A percentile compares a stretch with the other conserved stretches of the same genome.
Evolutionary conservation across 2,888 invertebrate species (phyloP).

Genomic region (Ommatoiulus sabulosus): DNA sequence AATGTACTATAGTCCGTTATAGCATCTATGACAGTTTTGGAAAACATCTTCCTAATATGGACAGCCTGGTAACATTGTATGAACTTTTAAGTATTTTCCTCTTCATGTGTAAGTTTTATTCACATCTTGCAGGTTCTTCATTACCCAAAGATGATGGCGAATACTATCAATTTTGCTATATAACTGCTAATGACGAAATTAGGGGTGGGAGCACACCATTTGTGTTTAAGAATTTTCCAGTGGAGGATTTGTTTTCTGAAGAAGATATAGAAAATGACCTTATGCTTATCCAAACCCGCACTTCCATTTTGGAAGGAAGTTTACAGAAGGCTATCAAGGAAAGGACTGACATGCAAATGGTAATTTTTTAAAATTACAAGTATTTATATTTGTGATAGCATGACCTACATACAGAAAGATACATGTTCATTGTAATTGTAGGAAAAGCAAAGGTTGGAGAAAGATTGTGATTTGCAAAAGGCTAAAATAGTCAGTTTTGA

Average conservation of each 20-base stretch:
- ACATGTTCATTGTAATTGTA: neutral
- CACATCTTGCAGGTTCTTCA: constrained; percentile 63
- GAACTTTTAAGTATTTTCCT: neutral
- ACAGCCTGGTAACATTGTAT: neutral
- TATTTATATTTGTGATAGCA: neutral
- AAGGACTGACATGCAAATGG: neutral
- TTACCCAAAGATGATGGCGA: constrained; percentile 67
- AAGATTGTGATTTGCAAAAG: neutral
- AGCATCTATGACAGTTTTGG: too few relatives aligned
- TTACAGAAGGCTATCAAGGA: constrained; percentile 41
- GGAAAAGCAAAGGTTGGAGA: constrained; percentile 49
- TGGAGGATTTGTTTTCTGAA: constrained; percentile 66
- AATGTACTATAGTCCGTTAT: too few relatives aligned
- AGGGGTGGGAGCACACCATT: constrained; percentile 68
- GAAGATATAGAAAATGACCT: constrained; percentile 66
- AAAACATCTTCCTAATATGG: too few relatives aligned
- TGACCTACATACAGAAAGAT: neutral
- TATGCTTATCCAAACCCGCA: constrained; percentile 65
- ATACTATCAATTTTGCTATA: constrained; percentile 68
- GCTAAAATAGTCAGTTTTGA: neutral
- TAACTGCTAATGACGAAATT: constrained; percentile 65
- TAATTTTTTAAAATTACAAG: neutral
- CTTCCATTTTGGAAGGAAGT: constrained; percentile 64
- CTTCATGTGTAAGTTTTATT: neutral
- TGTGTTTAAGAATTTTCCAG: constrained; percentile 65